Percentiles rank a stretch among this genome's conserved stretches.
Conservation (phyloP, 2,888 invertebrate species). For the Caenorhabditis sulstoni region DNA sequence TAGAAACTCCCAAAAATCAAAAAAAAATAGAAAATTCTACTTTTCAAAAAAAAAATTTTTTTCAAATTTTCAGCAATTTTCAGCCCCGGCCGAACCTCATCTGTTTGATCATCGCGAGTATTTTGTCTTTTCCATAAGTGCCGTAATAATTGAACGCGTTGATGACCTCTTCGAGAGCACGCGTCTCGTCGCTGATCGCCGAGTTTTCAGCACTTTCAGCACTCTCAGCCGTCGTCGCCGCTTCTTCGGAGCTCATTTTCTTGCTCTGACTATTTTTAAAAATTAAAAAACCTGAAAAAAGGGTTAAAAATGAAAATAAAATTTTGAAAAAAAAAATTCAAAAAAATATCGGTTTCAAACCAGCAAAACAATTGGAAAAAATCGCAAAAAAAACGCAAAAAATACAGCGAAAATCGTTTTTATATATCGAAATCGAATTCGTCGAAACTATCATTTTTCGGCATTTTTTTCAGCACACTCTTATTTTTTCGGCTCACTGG, state of each 20-base stretch:
- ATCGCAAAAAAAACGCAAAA: neutral
- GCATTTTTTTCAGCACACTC: conserved; percentile 3
- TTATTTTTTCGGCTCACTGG: neutral
- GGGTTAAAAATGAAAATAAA: too few species aligned
- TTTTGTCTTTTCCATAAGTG: conserved; percentile 63
- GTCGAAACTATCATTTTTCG: conserved; percentile 46
- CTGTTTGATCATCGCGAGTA: conserved; percentile 46
- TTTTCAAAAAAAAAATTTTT: too few species aligned
- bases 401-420: neutral
- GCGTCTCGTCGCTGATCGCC: conserved; percentile 53
- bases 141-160: conserved; percentile 75
- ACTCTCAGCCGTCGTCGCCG: neutral
- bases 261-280: too few species aligned
- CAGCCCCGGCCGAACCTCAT: conserved; percentile 55
- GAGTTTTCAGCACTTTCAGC: conserved; percentile 1
- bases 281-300: too few species aligned
- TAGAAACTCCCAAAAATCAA: too few species aligned
- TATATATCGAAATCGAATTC: conserved; percentile 58
- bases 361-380: neutral
- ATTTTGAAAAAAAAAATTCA: too few species aligned
- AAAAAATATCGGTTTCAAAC: neutral
- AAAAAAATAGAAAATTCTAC: too few species aligned
- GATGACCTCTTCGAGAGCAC: conserved; percentile 70
- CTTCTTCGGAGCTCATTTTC: neutral
- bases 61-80: neutral